Base-by-base conservation (phyloP, 2,888 invertebrate species). In the Hydraecia micacea region DNA sequence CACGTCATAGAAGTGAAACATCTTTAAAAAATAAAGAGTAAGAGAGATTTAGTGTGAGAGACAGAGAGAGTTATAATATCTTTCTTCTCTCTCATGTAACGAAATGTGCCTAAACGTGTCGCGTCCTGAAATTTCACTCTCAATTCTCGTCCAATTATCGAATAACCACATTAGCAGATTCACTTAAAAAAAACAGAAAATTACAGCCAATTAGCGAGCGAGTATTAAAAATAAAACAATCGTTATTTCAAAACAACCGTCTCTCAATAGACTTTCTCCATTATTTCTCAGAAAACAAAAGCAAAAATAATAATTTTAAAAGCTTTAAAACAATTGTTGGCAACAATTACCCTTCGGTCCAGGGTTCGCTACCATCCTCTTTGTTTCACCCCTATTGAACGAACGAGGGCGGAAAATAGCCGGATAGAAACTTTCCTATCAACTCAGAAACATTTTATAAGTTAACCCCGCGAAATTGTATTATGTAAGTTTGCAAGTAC, bases 321-420 rank as follows among this genome's bases (percentile, higher is more conserved):
- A 88, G 88, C 87, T 89, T 89, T 82, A 89, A 88, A 89, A 87
- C 87, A 88, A 89, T 88, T 86, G 87, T 86, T 75, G 76, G 79
- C 32, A 77, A 88, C 89, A 86, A 88, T 88, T 89, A 86, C 77
- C 84, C 78, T 87, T 75, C 76, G 78, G 87, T 85, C 85, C 83
- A 80, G 68, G 77, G 76, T 84, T 73, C 75, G 80, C 80, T 80
- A 81, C 83, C 83, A 79, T 68, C 62, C 73, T 71, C 82, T 76
- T 90, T 88, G 87, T 89, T 86, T 82, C 71, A 74, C 32, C 79
- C 84, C 82, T 67, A 88, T 88, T 86, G 87, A 88, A 82, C 73
- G 83, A 80, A 81, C 78, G 76, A 73, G 87, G 76, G 79, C 80
- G 89, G 85, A 89, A 89, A 86, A 88, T 86, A 75, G 81, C 87